These are phyloP conservation scores for Cyprinus carpio DNA, from an alignment of 2,113 vertebrate genomes.

Conservation along the genomic window DNA sequence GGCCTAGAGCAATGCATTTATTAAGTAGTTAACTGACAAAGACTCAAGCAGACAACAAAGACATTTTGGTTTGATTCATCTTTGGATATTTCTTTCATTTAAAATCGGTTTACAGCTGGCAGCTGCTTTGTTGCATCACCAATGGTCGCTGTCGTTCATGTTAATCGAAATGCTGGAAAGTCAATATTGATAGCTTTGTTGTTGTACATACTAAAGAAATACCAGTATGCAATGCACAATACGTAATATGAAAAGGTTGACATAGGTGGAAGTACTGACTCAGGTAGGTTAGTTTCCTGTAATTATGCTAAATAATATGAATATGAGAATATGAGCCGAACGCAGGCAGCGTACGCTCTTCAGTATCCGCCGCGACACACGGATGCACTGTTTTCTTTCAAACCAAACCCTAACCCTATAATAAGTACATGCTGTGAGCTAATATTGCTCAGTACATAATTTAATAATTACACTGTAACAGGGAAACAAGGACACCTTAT, in stretches of 20 bases:
- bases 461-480: neutral
- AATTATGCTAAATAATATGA: too few species aligned
- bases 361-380: too few species aligned
- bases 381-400: too few species aligned
- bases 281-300: too few species aligned
- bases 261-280: too few species aligned
- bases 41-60: neutral
- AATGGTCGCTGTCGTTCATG: neutral
- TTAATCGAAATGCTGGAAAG: neutral
- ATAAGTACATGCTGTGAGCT: neutral
- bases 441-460: neutral
- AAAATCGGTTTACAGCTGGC: neutral
- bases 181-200: neutral
- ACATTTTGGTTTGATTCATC: neutral
- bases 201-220: neutral
- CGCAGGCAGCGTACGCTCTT: too few species aligned
- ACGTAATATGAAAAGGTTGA: too few species aligned
- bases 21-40: slow-evolving; percentile 12
- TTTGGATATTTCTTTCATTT: neutral
- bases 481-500: neutral
- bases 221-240: neutral
- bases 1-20: neutral
- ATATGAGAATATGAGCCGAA: too few species aligned
- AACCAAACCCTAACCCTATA: neutral
- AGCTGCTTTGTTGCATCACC: neutral